Percentiles rank a stretch among this genome's conserved stretches.
Evolutionary conservation across 2,888 invertebrate species (phyloP).

Genomic region (Diaphora mendica): DNA sequence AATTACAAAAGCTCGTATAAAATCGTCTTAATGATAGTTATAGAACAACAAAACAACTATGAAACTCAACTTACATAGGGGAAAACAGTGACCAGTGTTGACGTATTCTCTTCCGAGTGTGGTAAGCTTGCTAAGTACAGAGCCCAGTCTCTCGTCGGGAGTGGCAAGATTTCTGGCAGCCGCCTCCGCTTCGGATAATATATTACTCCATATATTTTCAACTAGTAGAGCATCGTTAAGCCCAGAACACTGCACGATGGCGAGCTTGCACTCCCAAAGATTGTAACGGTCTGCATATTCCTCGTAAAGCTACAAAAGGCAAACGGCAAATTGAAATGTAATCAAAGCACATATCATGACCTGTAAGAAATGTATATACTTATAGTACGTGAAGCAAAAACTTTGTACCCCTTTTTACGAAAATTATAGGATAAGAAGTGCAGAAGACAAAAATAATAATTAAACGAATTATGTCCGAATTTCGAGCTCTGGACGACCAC

Average conservation of each 20-base stretch:
- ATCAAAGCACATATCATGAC: not conserved
- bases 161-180: slow-evolving; percentile 77
- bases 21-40: not conserved
- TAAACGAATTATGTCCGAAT: too few relatives aligned
- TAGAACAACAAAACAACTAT: not conserved
- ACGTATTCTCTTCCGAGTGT: slow-evolving; percentile 92
- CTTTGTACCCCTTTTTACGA: too few relatives aligned
- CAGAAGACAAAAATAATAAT: too few relatives aligned
- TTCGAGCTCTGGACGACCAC: too few relatives aligned
- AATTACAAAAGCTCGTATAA: too few relatives aligned
- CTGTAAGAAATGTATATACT: too few relatives aligned
- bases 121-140: slow-evolving; percentile 92
- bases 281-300: slow-evolving; percentile 96
- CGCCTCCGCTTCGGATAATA: slow-evolving; percentile 88
- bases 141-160: slow-evolving; percentile 87
- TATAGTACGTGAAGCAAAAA: too few relatives aligned
- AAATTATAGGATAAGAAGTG: too few relatives aligned
- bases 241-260: slow-evolving; percentile 97
- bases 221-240: slow-evolving; percentile 95
- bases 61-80: slow-evolving; percentile 88
- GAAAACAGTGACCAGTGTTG: slow-evolving; percentile 94
- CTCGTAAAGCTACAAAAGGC: slow-evolving; percentile 89
- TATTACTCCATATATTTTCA: slow-evolving; percentile 96
- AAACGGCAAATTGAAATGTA: not conserved
- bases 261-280: slow-evolving; percentile 97